These are phyloP conservation scores for Archegozetes longisetosus DNA, from an alignment of 1,140 invertebrate species.

Conservation along the genomic window DNA sequence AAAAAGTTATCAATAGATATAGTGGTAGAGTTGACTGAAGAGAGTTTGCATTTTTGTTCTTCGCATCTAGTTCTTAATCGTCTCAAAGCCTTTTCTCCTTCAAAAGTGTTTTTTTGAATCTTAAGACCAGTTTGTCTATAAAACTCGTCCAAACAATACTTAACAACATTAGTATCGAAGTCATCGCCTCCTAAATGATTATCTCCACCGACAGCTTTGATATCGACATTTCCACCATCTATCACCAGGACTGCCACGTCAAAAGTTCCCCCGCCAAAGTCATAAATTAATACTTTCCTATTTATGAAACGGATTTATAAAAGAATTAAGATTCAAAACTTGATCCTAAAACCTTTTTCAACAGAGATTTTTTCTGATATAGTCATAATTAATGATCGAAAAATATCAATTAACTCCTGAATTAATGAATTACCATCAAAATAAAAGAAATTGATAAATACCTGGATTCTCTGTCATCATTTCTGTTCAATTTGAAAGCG, in stretches of 20 bases:
- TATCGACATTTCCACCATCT: constrained; percentile 3
- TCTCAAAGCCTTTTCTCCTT: constrained; percentile 6
- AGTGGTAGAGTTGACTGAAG: constrained; percentile 27
- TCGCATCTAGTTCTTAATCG: constrained; percentile 4
- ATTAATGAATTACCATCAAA: constrained; percentile 21
- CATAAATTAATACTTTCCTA: neutral
- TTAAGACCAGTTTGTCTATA: constrained; percentile 11
- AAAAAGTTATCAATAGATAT: neutral
- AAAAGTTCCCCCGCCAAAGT: constrained; percentile 74
- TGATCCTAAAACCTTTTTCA: too few relatives aligned
- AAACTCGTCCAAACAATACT: constrained; percentile 14
- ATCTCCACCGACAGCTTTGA: constrained; percentile 21
- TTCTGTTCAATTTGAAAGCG: constrained; percentile 17
- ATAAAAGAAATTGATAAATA: constrained; percentile 17
- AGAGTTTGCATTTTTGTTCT: constrained; percentile 12
- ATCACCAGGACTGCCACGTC: constrained; percentile 19
- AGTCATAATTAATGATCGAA: too few relatives aligned
- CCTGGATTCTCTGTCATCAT: constrained; percentile 28
- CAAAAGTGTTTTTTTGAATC: neutral
- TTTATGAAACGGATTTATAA: too few relatives aligned
- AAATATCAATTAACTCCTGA: too few relatives aligned
- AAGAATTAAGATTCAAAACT: too few relatives aligned
- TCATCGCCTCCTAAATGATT: constrained; percentile 89
- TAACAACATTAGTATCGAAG: constrained; percentile 64
- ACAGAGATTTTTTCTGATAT: too few relatives aligned